These are phyloP conservation scores for Cheilosia variabilis DNA, from an alignment of 2,888 invertebrate genomes.

Conservation along the genomic window DNA sequence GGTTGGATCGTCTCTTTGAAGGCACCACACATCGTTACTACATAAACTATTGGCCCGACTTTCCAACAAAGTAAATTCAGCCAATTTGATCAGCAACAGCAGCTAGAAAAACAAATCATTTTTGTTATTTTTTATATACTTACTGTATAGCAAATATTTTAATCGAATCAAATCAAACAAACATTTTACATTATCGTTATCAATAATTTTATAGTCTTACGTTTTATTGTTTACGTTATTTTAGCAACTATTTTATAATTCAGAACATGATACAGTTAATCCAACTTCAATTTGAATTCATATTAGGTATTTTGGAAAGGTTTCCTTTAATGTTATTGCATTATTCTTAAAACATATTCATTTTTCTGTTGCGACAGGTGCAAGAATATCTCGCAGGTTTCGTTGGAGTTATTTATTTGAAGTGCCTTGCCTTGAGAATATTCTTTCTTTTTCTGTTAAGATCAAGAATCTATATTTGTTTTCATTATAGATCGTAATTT, in stretches of 20 bases:
- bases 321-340: too few species aligned
- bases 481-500: slow-evolving; percentile 1
- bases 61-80: slow-evolving; percentile 89
- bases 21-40: slow-evolving; percentile 97
- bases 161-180: slow-evolving; percentile 20
- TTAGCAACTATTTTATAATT: too few species aligned
- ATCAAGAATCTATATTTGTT: not conserved
- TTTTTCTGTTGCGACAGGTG: too few species aligned
- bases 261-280: too few species aligned
- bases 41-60: slow-evolving; percentile 99
- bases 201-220: slow-evolving; percentile 39
- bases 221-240: slow-evolving; percentile 40
- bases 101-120: slow-evolving; percentile 14
- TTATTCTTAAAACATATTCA: too few species aligned
- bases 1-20: slow-evolving; percentile 98
- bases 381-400: too few species aligned
- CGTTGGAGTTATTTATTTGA: slow-evolving; percentile 13
- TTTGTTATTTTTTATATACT: slow-evolving; percentile 57
- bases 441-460: not conserved
- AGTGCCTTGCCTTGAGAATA: slow-evolving; percentile 53
- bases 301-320: too few species aligned
- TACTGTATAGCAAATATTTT: slow-evolving; percentile 46
- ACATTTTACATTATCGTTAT: slow-evolving; percentile 16
- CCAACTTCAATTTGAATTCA: too few species aligned
- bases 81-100: slow-evolving; percentile 1